phyloP scores from a whole-genome alignment of 2,888 invertebrate genomes.

The Lottia scabra region DNA sequence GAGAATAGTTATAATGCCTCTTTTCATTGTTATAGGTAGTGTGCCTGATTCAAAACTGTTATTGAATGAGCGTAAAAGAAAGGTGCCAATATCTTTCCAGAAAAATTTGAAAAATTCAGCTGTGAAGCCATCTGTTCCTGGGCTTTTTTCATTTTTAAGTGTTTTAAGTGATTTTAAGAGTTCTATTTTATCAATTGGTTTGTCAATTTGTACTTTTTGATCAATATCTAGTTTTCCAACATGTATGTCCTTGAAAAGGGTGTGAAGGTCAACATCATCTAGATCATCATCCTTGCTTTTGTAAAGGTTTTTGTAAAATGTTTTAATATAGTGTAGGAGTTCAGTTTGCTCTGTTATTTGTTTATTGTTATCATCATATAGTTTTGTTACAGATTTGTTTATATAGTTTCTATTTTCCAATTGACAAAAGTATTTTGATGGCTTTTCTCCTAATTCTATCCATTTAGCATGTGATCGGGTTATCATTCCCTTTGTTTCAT shows the following conservation, averaged over 20 bases:
- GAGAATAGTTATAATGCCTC: not conserved
- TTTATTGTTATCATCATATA: not conserved
- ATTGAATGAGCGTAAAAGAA: not conserved
- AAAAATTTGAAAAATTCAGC: constrained; percentile 3
- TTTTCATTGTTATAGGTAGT: constrained; percentile 2
- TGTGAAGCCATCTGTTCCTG: not conserved
- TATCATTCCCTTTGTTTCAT: not conserved
- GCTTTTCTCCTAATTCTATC: constrained; percentile 1
- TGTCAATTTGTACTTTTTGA: not conserved
- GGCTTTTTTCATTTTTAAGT: constrained; percentile 9
- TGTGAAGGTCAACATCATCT: not conserved
- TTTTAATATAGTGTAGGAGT: not conserved
- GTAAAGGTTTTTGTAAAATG: not conserved
- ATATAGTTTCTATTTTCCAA: not conserved
- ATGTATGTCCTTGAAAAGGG: not conserved
- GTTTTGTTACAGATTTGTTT: not conserved
- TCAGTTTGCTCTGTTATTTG: not conserved
- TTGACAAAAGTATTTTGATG: not conserved
- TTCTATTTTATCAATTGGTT: not conserved
- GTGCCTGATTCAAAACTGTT: not conserved
- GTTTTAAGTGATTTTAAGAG: not conserved
- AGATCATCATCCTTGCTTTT: not conserved
- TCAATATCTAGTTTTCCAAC: not conserved
- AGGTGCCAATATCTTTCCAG: not conserved
- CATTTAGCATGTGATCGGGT: constrained; percentile 5